Evolutionary conservation across 2,113 vertebrate species (phyloP), one percentile per base, ranked within the genome.

Genomic region (Macquaria australasica): DNA sequence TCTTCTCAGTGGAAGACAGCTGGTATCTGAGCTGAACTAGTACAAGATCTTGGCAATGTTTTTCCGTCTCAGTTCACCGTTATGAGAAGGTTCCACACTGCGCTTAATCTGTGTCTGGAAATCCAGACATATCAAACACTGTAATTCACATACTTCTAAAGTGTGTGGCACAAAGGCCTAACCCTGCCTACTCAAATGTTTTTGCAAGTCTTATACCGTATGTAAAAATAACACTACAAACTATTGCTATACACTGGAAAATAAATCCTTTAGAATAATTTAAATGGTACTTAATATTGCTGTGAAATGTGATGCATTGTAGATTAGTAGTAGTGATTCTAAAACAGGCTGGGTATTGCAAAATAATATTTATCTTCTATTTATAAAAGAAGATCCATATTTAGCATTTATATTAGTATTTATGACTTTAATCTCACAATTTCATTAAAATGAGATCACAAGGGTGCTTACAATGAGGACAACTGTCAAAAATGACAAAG

Each of bases 281-380:
- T 84, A 59, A 88, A 81, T 87, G 62, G 77, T 86, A 77, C 90
- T 91, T 86, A 88, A 81, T 92, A 79, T 88, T 84, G 70, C 81
- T 92, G 92, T 93, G 63, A 90, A 88, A 79, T 89, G 91, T 93
- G 82, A 90, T 86, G 79, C 64, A 60, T 81, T 72, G 81, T 93
- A 91, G 77, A 79, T 75, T 90, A 93, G 87, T 77, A 53, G 76
- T 91, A 76, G 74, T 90, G 74, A 80, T 18, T 82, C 63, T 86
- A 68, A 85, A 84, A 50, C 48, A 50, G 60, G 51, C 67, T 84
- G 28, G 37, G 53, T 77, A 63, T 75, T 69, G 51, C 25, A 58
- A 67, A 83, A 56, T 68, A 23, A 84, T 79, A 59, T 71, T 16
- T 83, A 66, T 87, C 60, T 72, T 79, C 34, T 80, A 82, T 91